These are phyloP conservation scores for Gobio gobio DNA, from an alignment of 2,113 vertebrate species.

Conservation along the genomic window DNA sequence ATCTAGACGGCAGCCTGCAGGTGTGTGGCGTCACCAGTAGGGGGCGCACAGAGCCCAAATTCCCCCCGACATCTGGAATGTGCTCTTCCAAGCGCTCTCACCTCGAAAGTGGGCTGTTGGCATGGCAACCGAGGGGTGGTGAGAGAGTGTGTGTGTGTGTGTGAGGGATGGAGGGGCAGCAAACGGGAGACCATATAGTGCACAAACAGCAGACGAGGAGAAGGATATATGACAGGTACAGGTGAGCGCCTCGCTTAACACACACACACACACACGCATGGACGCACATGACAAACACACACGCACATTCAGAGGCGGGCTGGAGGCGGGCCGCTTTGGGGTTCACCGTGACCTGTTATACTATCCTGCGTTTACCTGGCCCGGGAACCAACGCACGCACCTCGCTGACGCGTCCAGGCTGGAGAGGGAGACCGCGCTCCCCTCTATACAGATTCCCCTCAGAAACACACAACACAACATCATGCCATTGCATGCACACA, in stretches of 20 bases:
- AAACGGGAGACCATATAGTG: slow-evolving; percentile 75
- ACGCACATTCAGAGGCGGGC: slow-evolving; percentile 76
- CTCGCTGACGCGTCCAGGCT: slow-evolving; percentile 69
- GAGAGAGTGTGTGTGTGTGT: slow-evolving; percentile 52
- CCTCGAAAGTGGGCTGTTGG: slow-evolving; percentile 81
- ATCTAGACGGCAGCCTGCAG: slow-evolving; percentile 64
- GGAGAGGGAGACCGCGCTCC: slow-evolving; percentile 72
- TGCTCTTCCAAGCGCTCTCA: slow-evolving; percentile 70
- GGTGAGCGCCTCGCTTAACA: slow-evolving; percentile 76
- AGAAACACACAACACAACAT: slow-evolving; percentile 40
- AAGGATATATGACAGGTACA: slow-evolving; percentile 85
- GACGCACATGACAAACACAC: slow-evolving; percentile 63
- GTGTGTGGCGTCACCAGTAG: slow-evolving; percentile 72
- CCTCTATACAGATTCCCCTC: slow-evolving; percentile 35
- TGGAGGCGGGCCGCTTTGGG: slow-evolving; percentile 69
- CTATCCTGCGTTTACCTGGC: slow-evolving; percentile 84
- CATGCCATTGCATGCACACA: neutral
- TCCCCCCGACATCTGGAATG: slow-evolving; percentile 63
- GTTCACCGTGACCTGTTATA: slow-evolving; percentile 85
- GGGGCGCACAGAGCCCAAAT: slow-evolving; percentile 71
- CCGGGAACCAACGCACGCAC: slow-evolving; percentile 68
- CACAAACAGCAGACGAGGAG: slow-evolving; percentile 71
- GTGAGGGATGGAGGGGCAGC: slow-evolving; percentile 58
- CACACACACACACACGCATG: slow-evolving; percentile 46
- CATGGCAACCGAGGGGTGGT: slow-evolving; percentile 77